Conservation (phyloP, 2,113 vertebrate genomes). For the Dolichotis patagonum region DNA sequence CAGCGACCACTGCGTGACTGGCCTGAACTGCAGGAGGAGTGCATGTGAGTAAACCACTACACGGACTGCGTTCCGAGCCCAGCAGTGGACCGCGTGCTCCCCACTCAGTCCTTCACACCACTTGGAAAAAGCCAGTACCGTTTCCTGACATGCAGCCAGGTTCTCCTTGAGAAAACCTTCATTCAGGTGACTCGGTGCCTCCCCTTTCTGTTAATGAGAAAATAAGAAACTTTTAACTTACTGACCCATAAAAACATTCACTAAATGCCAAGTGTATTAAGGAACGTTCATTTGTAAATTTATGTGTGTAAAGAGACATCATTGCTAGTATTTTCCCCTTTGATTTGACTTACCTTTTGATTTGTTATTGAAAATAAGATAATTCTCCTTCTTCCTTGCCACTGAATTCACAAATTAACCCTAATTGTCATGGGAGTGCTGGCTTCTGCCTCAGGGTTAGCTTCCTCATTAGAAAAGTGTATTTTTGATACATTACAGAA, state of each 20-base stretch:
- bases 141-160: neutral
- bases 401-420: conserved; percentile 25
- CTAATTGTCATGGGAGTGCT: neutral
- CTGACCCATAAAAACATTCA: neutral
- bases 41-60: accelerated
- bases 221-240: neutral
- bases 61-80: accelerated
- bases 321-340: neutral
- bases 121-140: neutral
- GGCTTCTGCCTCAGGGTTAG: neutral
- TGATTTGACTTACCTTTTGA: neutral
- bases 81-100: too few relatives aligned
- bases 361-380: conserved; percentile 27
- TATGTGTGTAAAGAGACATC: neutral
- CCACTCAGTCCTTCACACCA: neutral
- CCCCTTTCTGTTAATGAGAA: neutral
- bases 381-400: neutral
- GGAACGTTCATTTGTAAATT: neutral
- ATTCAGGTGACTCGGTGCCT: neutral
- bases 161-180: neutral
- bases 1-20: neutral
- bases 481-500: conserved; percentile 11
- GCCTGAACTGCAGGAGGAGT: neutral
- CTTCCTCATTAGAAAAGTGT: conserved; percentile 22
- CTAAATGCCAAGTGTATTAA: neutral